Conservation (phyloP, 2,888 invertebrate genomes). For the Phalera bucephala region DNA sequence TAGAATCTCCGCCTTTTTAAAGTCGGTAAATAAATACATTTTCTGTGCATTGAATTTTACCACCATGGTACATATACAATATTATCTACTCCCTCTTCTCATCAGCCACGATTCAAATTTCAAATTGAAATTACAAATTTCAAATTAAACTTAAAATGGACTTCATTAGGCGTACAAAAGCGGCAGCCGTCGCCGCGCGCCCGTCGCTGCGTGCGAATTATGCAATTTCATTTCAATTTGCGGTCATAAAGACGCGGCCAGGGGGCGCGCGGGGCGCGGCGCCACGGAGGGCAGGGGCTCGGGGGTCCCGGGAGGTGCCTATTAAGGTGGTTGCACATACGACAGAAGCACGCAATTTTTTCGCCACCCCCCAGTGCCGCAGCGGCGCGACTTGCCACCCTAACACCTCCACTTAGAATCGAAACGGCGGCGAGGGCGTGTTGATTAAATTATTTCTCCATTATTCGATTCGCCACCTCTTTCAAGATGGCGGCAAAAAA, state of each 20-base stretch:
- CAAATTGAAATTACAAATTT: constrained; percentile 2
- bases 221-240: constrained; percentile 78
- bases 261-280: constrained; percentile 17
- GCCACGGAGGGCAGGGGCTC: no score
- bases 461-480: constrained; percentile 80
- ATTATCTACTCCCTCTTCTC: no score
- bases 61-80: no score
- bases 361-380: constrained; percentile 49
- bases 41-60: no score
- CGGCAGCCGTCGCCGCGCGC: constrained; percentile 25
- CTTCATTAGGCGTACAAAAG: constrained; percentile 70
- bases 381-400: constrained; percentile 49
- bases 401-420: constrained; percentile 46
- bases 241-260: constrained; percentile 47
- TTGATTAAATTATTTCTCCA: constrained; percentile 79
- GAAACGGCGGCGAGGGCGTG: constrained; percentile 35
- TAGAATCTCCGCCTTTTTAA: no score
- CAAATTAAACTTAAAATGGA: constrained; percentile 49
- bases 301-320: constrained; percentile 35
- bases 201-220: constrained; percentile 54
- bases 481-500: constrained; percentile 77
- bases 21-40: no score
- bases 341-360: constrained; percentile 62
- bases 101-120: constrained; percentile 12
- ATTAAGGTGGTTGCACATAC: constrained; percentile 68